Base-by-base conservation (phyloP, 1,140 invertebrate genomes). In the Chlorops oryzae region DNA sequence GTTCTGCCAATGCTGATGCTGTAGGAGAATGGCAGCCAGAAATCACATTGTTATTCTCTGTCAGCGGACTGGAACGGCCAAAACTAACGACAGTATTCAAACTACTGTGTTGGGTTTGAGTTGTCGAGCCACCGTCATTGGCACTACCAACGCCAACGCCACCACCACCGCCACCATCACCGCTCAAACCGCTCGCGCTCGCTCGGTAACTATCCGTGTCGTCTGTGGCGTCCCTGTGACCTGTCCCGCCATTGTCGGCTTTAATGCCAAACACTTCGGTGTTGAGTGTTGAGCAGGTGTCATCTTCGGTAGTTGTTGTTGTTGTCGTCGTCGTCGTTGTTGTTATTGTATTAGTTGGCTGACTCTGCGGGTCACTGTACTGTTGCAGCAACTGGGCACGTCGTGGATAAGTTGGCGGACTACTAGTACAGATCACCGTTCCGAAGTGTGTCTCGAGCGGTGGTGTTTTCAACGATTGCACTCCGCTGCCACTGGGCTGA, bases 351-450 rank as follows among this genome's bases (percentile, higher is more conserved):
- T 62, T 68, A 20, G 65, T 62, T 48, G 62, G 58, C 42, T 54
- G 28, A 28, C 61, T 70, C 39, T 70, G 66, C n/a, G 66, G 65
- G 65, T 70, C 66, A 32, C 66, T 69, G 46, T 62, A 58, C 50
- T 70, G 66, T 27, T 69, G 66, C 45, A 69, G 43, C n/a, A 70
- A 47, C n/a, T 65, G 63, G 0, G 54, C 59, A 0, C 66, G 56
- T 9, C 62, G 43, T 41, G 52, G 52, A 23, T 52, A 47, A 17
- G 28, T 50, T 18, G 55, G 58, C 7, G 65, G 62, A 57, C 58
- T 66, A 25, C 45, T 52, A 38, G 61, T 55, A 38, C 56, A 59
- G 5, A 66, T 56, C 4, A 61, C 50, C 4, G 62, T 49, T 0
- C 65, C 66, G 41, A 70, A 69, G 27, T 69, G 65, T 2, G 65